A percentile compares a stretch with the other conserved stretches of the same genome.
Conservation (phyloP, 2,113 vertebrate species). For the Dipodomys stephensi region DNA sequence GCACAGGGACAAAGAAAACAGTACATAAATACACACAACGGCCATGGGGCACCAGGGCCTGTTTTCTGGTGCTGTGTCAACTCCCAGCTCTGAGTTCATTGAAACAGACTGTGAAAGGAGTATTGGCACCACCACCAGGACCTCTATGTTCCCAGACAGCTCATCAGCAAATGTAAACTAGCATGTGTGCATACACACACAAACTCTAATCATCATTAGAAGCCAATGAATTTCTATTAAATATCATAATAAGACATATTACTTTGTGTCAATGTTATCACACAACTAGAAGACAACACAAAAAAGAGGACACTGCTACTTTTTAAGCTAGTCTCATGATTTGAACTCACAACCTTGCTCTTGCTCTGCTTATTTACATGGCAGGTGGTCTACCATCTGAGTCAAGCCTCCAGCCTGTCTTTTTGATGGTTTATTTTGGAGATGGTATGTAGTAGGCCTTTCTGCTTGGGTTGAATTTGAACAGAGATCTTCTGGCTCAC, state of each 20-base stretch:
- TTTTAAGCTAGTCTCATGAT: background rate
- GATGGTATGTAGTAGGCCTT: no score
- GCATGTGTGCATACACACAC: background rate
- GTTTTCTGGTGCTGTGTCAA: no score
- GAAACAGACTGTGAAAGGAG: background rate
- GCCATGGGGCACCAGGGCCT: no score
- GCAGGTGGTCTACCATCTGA: no score
- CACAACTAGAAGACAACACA: background rate
- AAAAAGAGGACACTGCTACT: constrained; percentile 14
- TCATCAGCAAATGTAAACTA: background rate
- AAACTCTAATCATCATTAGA: constrained; percentile 26
- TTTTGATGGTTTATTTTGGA: no score
- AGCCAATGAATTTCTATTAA: background rate
- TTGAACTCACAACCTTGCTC: no score
- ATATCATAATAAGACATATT: background rate
- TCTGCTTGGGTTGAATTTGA: no score
- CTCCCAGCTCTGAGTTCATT: no score
- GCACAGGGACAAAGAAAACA: background rate
- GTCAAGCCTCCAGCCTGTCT: no score
- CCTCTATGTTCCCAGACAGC: background rate
- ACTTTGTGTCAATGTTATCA: no score
- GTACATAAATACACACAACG: background rate
- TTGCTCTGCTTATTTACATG: no score
- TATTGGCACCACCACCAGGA: background rate
- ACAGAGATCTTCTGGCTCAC: no score